Evolutionary conservation across 2,113 vertebrate genomes (phyloP), one percentile per base, ranked within the genome.

Genomic region (Barnardius zonarius): DNA sequence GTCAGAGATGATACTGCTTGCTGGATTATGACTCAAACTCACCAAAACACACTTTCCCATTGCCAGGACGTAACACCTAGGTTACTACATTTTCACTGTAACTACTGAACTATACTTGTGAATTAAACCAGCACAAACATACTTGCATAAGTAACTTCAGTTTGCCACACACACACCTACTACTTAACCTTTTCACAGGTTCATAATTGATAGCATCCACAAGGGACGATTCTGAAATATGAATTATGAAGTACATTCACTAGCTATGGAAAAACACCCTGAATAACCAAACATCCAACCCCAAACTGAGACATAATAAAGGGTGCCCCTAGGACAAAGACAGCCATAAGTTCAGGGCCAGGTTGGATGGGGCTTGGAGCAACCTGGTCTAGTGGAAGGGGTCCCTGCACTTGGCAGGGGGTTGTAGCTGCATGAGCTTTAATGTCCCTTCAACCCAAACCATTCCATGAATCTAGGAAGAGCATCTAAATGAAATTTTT

Each of bases 261-360:
- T 49, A 67, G 9, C 33, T 52, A 37, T 2, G 5, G 16, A 39
- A 49, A 43, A 66, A 44, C 35, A 43, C 30, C 4, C 20, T 84
- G 17, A 44, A 11, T 31, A 52, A 59, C 4, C 31, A 51, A n/a
- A 4, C 24, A 44, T 1, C 27, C 24, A n/a, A 39, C 20, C 43
- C 30, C 43, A 30, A 73, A 8, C 14, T 4, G 30, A 77, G 7
- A 1, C 17, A 8, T 11, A 43, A 73, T 10, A 69, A 41, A 57
- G 18, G 30, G 24, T 24, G 33, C 33, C 30, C 8, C 12, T 2
- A 33, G 9, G 37, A 39, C 39, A 55, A 22, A 57, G 17, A 12
- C 0, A 13, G 23, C 12, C 3, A 0, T 3, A 62, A 59, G 33
- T 15, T 59, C 33, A 59, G 16, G 13, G 22, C 22, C 57, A 59